Evolutionary conservation across 2,888 invertebrate genomes (phyloP).

Genomic region (Caenorhabditis sp.): DNA sequence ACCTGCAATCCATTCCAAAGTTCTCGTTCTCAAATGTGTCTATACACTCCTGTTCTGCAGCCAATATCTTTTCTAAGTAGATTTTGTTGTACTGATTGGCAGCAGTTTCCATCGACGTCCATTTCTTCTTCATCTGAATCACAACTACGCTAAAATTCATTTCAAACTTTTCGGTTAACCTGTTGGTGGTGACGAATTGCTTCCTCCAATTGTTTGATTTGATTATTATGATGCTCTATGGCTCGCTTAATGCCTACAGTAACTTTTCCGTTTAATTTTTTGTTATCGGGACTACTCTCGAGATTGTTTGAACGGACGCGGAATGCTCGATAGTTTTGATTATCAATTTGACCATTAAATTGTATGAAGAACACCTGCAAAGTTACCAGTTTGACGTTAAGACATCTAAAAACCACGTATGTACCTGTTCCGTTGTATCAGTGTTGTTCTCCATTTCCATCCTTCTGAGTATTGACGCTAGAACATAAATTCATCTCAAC

Average conservation of each 20-base stretch:
- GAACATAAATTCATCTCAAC: no score
- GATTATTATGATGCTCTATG: not conserved
- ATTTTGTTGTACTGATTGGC: not conserved
- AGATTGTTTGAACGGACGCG: not conserved
- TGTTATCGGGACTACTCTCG: not conserved
- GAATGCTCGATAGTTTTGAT: conserved; percentile 1
- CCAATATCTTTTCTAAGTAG: not conserved
- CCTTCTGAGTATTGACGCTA: no score
- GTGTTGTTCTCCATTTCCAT: no score
- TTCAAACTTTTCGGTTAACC: not conserved
- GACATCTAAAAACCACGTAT: not conserved
- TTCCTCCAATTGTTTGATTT: not conserved
- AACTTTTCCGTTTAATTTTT: not conserved
- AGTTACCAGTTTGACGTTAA: not conserved
- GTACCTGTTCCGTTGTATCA: no score
- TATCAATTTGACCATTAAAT: not conserved
- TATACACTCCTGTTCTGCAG: not conserved
- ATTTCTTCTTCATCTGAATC: not conserved
- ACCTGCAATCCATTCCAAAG: not conserved
- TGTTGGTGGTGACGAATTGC: not conserved
- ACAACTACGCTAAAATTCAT: not conserved
- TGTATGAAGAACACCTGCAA: not conserved
- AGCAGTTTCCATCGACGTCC: not conserved
- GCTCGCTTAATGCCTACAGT: not conserved
- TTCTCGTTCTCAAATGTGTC: not conserved